These are phyloP conservation scores for Mimas tiliae DNA, from an alignment of 2,888 invertebrate species.

Conservation along the genomic window DNA sequence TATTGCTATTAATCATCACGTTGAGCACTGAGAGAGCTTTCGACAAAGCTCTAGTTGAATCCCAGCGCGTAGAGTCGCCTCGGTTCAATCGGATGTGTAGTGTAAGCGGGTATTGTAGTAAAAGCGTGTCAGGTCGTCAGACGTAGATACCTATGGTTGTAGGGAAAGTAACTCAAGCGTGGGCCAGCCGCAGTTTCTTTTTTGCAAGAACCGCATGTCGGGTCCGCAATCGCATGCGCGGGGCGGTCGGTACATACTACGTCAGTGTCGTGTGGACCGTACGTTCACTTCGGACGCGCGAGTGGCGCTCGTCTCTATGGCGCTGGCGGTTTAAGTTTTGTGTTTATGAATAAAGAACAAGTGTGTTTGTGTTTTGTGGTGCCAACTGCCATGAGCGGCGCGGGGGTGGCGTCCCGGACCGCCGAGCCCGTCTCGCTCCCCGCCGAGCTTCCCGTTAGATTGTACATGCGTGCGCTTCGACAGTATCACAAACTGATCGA, in stretches of 20 bases:
- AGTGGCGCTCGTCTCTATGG: constrained; percentile 64
- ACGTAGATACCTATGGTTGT: constrained; percentile 47
- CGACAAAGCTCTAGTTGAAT: constrained; percentile 39
- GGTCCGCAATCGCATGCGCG: constrained; percentile 75
- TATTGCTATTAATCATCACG: neutral
- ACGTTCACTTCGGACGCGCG: constrained; percentile 84
- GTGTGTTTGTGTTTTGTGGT: constrained; percentile 58
- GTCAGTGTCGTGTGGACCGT: constrained; percentile 77
- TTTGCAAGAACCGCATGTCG: constrained; percentile 66
- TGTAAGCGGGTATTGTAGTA: constrained; percentile 47
- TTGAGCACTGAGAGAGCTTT: constrained; percentile 25
- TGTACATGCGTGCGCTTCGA: constrained; percentile 85
- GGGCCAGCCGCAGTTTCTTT: constrained; percentile 66
- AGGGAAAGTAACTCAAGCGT: constrained; percentile 76
- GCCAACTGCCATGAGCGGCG: constrained; percentile 69
- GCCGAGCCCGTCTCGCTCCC: constrained; percentile 61
- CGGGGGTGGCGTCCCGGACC: constrained; percentile 71
- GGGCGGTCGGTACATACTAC: constrained; percentile 64
- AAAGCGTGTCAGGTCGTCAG: constrained; percentile 77
- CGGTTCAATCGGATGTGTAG: neutral
- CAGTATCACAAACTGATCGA: constrained; percentile 87
- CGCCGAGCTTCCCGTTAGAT: constrained; percentile 73
- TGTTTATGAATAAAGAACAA: constrained; percentile 65
- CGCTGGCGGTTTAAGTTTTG: constrained; percentile 53
- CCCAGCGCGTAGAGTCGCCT: neutral